A percentile compares a stretch with the other conserved stretches of the same genome.
phyloP scores from a whole-genome alignment of 2,113 vertebrate species.

The Micronisus gabar region DNA sequence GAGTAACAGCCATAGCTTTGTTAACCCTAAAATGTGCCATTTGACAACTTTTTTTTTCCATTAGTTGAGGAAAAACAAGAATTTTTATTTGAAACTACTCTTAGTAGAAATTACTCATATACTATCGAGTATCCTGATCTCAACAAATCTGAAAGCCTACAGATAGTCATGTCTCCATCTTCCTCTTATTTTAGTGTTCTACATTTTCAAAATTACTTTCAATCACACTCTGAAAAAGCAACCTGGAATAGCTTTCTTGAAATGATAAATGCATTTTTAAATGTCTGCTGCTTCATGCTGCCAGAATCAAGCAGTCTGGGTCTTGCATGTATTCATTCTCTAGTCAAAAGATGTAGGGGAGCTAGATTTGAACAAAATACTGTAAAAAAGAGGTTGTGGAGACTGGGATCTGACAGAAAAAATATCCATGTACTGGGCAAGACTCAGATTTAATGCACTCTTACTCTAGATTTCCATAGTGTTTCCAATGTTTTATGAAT shows the following conservation, averaged over 20 bases:
- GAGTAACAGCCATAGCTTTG: conserved; percentile 47
- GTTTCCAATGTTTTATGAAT: neutral
- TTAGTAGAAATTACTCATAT: neutral
- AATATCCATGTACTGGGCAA: neutral
- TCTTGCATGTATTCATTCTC: conserved; percentile 10
- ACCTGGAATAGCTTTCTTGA: neutral
- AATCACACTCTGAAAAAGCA: neutral
- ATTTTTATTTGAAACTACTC: neutral
- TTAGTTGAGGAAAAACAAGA: neutral
- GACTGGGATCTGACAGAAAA: neutral
- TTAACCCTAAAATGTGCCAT: conserved; percentile 39
- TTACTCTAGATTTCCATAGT: conserved; percentile 16
- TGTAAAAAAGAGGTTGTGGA: neutral
- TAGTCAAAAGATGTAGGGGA: neutral
- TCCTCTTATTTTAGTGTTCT: neutral
- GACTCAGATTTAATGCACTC: neutral
- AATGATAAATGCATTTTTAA: neutral
- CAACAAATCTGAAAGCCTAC: neutral
- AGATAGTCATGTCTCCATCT: neutral
- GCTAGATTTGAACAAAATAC: neutral
- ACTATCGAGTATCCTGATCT: neutral
- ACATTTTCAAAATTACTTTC: neutral
- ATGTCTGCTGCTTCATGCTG: neutral
- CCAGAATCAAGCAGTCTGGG: neutral
- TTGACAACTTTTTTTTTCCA: neutral